phyloP scores from a whole-genome alignment of 2,113 vertebrate species.

The Bos javanicus region DNA sequence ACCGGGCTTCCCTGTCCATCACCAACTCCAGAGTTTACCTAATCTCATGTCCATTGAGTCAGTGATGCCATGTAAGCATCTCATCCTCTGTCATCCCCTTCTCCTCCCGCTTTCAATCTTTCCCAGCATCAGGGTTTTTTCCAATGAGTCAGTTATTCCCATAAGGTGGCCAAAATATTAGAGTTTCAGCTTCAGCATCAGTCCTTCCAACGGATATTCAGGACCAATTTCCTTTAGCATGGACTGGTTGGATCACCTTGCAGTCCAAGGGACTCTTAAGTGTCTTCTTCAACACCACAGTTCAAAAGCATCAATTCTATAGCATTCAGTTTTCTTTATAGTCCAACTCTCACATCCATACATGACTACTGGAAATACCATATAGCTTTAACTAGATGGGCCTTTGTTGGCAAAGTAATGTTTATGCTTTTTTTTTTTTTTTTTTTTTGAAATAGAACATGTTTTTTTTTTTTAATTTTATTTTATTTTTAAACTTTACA shows the following conservation, averaged over 20 bases:
- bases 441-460: too few species aligned
- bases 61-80: neutral
- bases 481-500: too few species aligned
- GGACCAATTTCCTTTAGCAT: neutral
- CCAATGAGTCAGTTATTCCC: neutral
- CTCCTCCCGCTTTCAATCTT: neutral
- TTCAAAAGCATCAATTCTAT: neutral
- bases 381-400: neutral
- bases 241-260: neutral
- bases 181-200: neutral
- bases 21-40: accelerated
- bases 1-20: neutral
- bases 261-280: neutral
- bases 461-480: too few species aligned
- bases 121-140: neutral
- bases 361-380: neutral
- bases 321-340: neutral
- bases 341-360: neutral
- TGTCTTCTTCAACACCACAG: neutral
- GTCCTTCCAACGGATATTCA: neutral
- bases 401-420: neutral
- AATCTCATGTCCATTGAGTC: neutral
- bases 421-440: neutral
- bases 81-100: neutral
- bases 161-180: neutral